Base-by-base conservation (phyloP, 2,797 vertebrate genomes). In the Xenentodon cancila region DNA sequence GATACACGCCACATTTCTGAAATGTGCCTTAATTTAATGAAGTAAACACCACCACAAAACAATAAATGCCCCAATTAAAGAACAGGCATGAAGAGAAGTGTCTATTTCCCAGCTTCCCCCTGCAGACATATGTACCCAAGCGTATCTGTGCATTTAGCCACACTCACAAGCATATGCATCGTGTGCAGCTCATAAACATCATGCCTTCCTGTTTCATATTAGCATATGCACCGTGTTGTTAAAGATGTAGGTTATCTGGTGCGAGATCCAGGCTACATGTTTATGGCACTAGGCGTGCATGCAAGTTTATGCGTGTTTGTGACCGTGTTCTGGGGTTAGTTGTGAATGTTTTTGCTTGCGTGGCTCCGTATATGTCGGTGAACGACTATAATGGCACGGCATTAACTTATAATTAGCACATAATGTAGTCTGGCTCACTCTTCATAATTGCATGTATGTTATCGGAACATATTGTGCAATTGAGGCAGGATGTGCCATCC, bases 51-150 rank as follows among this genome's bases (percentile, higher is more conserved):
- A 77, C 80, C 77, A 82, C 87, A 87, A 90, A 91, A 93, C 92
- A 92, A 92, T 92, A 91, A 92, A 91, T 92, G 90, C 89, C 91
- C 90, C 90, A 93, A 91, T 93, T 92, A 92, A 91, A 90, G 89
- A 91, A 90, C 89, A 91, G 87, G 85, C 91, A 91, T 87, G 86
- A 88, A 92, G 87, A 88, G 85, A 91, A 92, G 88, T 90, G 91
- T 91, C 89, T 91, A 89, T 91, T 91, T 89, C 89, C 87, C 76
- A 44, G 79, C 88, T 82, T 71, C 59, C 70, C 90, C 91, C 91
- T 6, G 81, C 79, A 68, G 91, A 85, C 90, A 88, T 88, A 88
- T 88, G 90, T 91, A 89, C 70, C 87, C 85, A 73, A 92, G 90
- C 84, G 86, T 90, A 89, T 90, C 87, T 89, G 84, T 68, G 77